Evolutionary conservation across 1,140 invertebrate species (phyloP).

Genomic region (Bradysia coprophila): DNA sequence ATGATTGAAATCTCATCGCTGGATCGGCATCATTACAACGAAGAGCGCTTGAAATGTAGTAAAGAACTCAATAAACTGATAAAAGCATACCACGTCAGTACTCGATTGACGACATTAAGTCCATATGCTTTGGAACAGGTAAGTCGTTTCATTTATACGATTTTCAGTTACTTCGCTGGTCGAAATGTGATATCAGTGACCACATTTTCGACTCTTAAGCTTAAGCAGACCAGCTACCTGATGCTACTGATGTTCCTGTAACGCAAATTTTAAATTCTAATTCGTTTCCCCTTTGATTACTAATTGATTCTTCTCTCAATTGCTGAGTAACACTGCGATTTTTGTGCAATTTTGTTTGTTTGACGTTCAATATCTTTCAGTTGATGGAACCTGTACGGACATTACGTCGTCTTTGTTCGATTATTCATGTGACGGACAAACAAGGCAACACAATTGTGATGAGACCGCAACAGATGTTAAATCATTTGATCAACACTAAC

Average conservation of each 20-base stretch:
- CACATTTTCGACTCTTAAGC: too few relatives aligned
- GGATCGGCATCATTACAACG: conserved; percentile 30
- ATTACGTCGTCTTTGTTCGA: conserved; percentile 51
- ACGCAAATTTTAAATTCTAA: too few relatives aligned
- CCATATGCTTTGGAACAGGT: conserved; percentile 1
- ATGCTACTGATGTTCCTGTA: too few relatives aligned
- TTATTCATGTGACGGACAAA: conserved; percentile 28
- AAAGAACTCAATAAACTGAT: conserved; percentile 1
- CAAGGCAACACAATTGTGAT: conserved; percentile 9
- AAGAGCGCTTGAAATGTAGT: conserved; percentile 19
- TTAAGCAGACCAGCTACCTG: too few relatives aligned
- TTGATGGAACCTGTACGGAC: conserved; percentile 43
- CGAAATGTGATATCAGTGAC: too few relatives aligned
- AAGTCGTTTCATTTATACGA: too few relatives aligned
- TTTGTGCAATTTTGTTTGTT: too few relatives aligned
- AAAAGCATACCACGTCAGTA: not conserved
- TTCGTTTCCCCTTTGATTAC: too few relatives aligned
- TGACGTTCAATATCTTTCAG: too few relatives aligned
- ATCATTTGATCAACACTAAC: conserved; percentile 42
- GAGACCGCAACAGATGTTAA: conserved; percentile 41
- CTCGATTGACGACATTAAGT: conserved; percentile 5
- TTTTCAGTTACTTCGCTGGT: too few relatives aligned
- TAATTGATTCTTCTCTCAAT: too few relatives aligned
- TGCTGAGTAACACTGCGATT: too few relatives aligned
- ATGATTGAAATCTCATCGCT: conserved; percentile 27